Evolutionary conservation across 2,888 invertebrate species (phyloP).

Genomic region (Drosophila rubida): DNA sequence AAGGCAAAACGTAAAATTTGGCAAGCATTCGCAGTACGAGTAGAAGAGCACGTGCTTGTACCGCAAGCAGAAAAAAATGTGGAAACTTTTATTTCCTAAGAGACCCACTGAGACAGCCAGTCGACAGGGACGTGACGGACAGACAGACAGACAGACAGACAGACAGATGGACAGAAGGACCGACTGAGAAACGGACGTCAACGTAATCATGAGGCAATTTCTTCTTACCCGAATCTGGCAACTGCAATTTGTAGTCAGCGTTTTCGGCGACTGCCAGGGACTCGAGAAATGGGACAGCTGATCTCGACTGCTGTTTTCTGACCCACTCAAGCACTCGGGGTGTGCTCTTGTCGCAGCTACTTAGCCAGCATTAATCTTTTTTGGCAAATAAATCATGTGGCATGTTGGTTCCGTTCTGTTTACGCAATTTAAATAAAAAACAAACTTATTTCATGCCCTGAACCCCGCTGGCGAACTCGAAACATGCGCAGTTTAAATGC

Average conservation of each 20-base stretch:
- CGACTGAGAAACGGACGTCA: constrained; percentile 40
- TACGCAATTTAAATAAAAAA: constrained; percentile 64
- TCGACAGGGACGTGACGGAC: constrained; percentile 69
- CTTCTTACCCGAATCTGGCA: constrained; percentile 58
- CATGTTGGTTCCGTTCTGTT: constrained; percentile 55
- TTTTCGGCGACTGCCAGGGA: constrained; percentile 49
- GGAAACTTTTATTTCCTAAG: constrained; percentile 74
- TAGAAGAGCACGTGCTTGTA: constrained; percentile 69
- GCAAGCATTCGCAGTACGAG: constrained; percentile 60
- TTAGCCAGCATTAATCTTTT: constrained; percentile 53
- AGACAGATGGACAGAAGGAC: not conserved
- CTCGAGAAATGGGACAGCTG: constrained; percentile 55
- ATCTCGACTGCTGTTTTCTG: constrained; percentile 61
- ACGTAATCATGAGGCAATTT: constrained; percentile 76
- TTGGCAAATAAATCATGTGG: constrained; percentile 70
- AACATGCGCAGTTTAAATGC: not conserved
- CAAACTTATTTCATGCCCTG: not conserved
- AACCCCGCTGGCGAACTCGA: not conserved
- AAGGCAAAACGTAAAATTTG: constrained; percentile 60
- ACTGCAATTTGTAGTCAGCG: constrained; percentile 67
- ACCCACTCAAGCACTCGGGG: constrained; percentile 50
- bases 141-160: constrained; percentile 5
- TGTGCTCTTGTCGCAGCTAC: constrained; percentile 46
- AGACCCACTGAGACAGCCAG: constrained; percentile 70
- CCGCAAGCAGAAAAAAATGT: constrained; percentile 52